phyloP scores from a whole-genome alignment of 2,113 vertebrate genomes.

The Potamarius usumacintae region DNA sequence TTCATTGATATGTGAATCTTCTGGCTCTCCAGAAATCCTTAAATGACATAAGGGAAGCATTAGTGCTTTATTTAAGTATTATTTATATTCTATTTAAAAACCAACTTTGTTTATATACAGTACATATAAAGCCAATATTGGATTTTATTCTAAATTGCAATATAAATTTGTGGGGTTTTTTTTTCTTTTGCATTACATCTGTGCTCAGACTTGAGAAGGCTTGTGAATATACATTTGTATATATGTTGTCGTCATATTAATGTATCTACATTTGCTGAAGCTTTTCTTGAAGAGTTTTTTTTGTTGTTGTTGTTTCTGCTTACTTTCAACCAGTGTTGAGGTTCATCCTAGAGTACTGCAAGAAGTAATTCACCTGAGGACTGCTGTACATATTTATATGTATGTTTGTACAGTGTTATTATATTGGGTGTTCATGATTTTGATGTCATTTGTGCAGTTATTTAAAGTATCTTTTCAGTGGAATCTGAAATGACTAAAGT shows the following conservation, averaged over 20 bases:
- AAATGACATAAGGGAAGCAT: conserved; percentile 1
- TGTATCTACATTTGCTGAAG: conserved; percentile 42
- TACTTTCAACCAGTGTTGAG: neutral
- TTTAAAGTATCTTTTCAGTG: conserved; percentile 58
- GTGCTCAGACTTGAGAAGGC: conserved; percentile 51
- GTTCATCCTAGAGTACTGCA: neutral
- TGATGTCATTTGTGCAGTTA: conserved; percentile 59
- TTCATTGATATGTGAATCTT: neutral
- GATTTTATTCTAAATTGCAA: neutral
- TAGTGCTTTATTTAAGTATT: conserved; percentile 16
- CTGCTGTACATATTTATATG: conserved; percentile 60
- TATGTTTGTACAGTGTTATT: conserved; percentile 67
- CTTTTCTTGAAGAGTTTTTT: neutral
- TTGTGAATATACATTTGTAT: conserved; percentile 51
- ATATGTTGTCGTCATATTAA: conserved; percentile 68
- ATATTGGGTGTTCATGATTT: conserved; percentile 63
- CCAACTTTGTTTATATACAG: too few species aligned
- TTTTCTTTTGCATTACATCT: conserved; percentile 54
- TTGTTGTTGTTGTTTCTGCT: neutral
- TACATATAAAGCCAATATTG: neutral
- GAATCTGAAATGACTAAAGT: conserved; percentile 46
- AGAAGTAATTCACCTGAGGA: neutral
- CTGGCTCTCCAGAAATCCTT: neutral
- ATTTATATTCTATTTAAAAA: neutral
- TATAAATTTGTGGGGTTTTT: neutral